These are phyloP conservation scores for Listronotus bonariensis DNA, from an alignment of 1,140 invertebrate species.

Conservation along the genomic window DNA sequence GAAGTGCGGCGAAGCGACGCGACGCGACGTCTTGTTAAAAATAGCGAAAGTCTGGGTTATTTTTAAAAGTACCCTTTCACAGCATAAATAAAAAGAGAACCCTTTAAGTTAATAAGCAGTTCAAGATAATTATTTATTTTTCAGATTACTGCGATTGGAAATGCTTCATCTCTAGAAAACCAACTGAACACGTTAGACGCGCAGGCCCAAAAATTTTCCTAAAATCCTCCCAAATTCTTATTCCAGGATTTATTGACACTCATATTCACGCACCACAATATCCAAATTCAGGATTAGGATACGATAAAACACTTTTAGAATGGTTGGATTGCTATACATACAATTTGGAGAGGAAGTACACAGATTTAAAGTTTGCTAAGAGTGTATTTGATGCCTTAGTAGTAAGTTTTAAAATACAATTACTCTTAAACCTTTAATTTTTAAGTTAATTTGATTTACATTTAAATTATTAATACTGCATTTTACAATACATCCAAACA, in stretches of 20 bases:
- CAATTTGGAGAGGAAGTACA: constrained; percentile 77
- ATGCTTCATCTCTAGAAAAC: constrained; percentile 10
- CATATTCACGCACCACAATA: constrained; percentile 90
- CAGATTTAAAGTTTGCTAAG: constrained; percentile 70
- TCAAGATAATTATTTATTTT: constrained; percentile 11
- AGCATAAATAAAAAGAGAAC: no score
- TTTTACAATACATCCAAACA: no score
- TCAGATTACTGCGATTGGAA: constrained; percentile 38
- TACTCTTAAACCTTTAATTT: no score
- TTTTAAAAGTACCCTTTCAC: no score
- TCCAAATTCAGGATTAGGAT: constrained; percentile 79
- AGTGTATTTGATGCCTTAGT: constrained; percentile 77
- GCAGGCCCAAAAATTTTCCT: constrained; percentile 49
- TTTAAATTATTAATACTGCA: no score
- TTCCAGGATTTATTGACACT: constrained; percentile 87
- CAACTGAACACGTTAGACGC: constrained; percentile 30
- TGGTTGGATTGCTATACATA: constrained; percentile 90
- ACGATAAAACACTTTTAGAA: constrained; percentile 77
- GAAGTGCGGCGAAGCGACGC: no score
- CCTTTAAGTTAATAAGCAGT: no score
- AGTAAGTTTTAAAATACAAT: constrained; percentile 65
- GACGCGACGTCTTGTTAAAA: no score
- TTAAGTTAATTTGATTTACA: no score
- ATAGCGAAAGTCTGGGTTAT: no score
- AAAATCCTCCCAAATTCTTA: constrained; percentile 69